Evolutionary conservation across 2,113 vertebrate species (phyloP), one percentile per base, ranked within the genome.

Genomic region (Percopsis transmontana): DNA sequence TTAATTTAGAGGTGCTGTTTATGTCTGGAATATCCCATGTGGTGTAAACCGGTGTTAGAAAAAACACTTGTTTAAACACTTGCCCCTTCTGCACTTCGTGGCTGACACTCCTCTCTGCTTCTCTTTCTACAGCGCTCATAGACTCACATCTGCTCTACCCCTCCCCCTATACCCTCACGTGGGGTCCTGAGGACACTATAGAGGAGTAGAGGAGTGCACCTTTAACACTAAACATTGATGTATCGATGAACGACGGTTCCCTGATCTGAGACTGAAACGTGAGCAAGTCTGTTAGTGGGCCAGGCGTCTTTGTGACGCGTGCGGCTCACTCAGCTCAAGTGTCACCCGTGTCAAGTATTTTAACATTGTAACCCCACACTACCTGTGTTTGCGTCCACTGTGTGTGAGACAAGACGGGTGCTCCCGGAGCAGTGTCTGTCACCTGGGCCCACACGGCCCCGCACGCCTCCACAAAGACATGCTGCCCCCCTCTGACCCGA

Each of bases 401-500:
- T 51, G 15, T 40, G 24, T 14, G 18, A 15, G 44, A 0, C 15
- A 21, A 13, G 7, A 40, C 48, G 54, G 45, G 44, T 72, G 67
- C 64, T 72, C 24, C 40, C 48, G 72, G 48, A 71, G 9, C 38
- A 70, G 8, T 8, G 3, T 45, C 39, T 3, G 6, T 77, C 79
- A 79, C 67, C 38, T 6, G 16, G 11, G 50, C 20, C 62, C 77
- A 67, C 42, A 16, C 11, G 41, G 69, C 70, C 72, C n/a, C n/a
- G 53, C 75, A 68, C 15, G 52, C 51, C 62, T 67, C 59, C 50
- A 58, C 27, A 11, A 12, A 0, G 2, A 58, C 66, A 50, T n/a
- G n/a, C n/a, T n/a, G n/a, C 58, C 1, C 76, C 77, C 63, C 56
- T 45, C 27, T 78, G 80, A 79, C 73, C 68, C 79, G 38, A 45